Evolutionary conservation across 2,113 vertebrate genomes (phyloP).

Genomic region (Propithecus coquereli): DNA sequence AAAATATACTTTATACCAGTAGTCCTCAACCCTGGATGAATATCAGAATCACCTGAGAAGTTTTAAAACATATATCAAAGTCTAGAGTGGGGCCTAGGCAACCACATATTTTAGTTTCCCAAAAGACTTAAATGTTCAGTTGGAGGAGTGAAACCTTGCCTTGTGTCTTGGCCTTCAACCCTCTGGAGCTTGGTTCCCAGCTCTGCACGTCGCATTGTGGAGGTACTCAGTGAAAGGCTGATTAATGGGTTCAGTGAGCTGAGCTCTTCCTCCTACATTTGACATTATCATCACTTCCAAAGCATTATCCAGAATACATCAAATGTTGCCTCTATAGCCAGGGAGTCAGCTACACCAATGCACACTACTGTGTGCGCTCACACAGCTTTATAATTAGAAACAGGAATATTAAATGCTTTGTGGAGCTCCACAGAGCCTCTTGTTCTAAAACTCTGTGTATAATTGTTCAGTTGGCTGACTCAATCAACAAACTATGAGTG

Average conservation of each 20-base stretch:
- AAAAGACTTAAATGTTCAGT: background rate
- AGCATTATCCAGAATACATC: background rate
- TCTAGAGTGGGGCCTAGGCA: background rate
- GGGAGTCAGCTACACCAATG: background rate
- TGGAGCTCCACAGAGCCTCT: background rate
- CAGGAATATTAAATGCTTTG: background rate
- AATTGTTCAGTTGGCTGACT: conserved; percentile 20
- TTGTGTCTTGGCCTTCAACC: background rate
- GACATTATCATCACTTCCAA: background rate
- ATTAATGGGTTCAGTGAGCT: background rate
- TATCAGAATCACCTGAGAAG: background rate
- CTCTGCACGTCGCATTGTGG: background rate
- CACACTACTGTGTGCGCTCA: background rate
- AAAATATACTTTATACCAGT: background rate
- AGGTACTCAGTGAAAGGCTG: background rate
- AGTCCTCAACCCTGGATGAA: background rate
- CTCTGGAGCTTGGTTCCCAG: background rate
- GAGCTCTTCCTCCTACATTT: background rate
- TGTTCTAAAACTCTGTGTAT: background rate
- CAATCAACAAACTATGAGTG: background rate
- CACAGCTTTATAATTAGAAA: background rate
- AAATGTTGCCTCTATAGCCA: background rate
- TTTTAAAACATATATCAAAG: background rate
- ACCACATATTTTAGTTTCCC: background rate
- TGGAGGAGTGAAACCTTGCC: background rate